Evolutionary conservation across 2,113 vertebrate species (phyloP), one percentile per base, ranked within the genome.

Genomic region (Nasalis larvatus): DNA sequence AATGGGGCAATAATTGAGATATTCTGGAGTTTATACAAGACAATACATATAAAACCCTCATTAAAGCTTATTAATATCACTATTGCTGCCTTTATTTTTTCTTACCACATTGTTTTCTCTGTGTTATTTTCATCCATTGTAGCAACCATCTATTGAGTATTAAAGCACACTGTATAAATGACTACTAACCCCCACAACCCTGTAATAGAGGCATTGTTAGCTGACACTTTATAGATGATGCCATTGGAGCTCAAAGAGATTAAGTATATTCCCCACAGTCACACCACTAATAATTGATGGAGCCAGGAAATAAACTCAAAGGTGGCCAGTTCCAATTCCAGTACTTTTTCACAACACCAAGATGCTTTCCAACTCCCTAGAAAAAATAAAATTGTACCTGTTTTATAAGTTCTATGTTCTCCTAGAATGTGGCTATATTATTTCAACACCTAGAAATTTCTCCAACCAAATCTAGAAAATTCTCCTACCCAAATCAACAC

Each of bases 231-330:
- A 92, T 40, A 86, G 37, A 88, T 40, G 30, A 66, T 58, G 77
- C 73, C 60, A 84, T 30, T 66, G 52, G 81, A 52, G 17, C 56
- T 87, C 54, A 81, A 45, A 81, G 54, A 63, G 35, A 87, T 90
- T 87, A 96, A 90, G 49, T 60, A 18, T 58, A 76, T 66, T 68
- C 86, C 35, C 17, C 42, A 68, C n/a, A 92, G 14, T 84, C 76
- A 77, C 30, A 89, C 5, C n/a, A 77, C 23, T 52, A 94, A 49
- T 35, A 37, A 66, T 6, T 25, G 47, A 35, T 23, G 1, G 77
- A 83, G 54, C 42, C 56, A 91, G 56, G 27, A 95, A 85, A 81
- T 63, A 91, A 96, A 90, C 35, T 25, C 85, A 95, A 90, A 91
- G 12, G 30, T 90, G 54, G 8, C 8, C 40, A 81, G 35, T 56